These are phyloP conservation scores for Therioaphis trifolii DNA, from an alignment of 2,888 invertebrate genomes.

Conservation along the genomic window DNA sequence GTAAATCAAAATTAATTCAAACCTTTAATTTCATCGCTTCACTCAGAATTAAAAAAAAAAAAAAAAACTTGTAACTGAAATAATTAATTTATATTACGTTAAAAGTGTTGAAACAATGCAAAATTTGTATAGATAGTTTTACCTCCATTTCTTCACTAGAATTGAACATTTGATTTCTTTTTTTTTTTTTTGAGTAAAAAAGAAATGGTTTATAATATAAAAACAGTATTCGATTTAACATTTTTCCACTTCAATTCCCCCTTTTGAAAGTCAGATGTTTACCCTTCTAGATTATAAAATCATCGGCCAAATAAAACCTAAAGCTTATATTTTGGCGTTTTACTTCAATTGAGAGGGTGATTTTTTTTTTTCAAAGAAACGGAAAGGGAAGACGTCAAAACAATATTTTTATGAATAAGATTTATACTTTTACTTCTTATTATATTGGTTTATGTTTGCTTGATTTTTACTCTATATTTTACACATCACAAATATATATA, in stretches of 20 bases:
- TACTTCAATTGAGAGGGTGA: conserved; percentile 44
- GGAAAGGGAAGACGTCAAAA: conserved; percentile 17
- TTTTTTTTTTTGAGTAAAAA: not conserved
- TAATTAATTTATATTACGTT: no score
- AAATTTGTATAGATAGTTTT: not conserved
- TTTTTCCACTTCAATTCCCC: conserved; percentile 51
- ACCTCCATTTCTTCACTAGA: not conserved
- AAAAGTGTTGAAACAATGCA: no score
- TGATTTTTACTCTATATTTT: not conserved
- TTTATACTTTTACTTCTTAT: not conserved
- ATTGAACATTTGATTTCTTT: not conserved
- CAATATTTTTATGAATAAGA: conserved; percentile 37
- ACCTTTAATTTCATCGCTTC: no score
- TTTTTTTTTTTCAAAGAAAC: conserved; percentile 13
- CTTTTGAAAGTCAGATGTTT: conserved; percentile 54
- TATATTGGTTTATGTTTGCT: not conserved
- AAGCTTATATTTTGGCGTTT: conserved; percentile 41
- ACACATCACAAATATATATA: no score
- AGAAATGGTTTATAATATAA: conserved; percentile 15
- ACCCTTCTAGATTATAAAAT: conserved; percentile 56
- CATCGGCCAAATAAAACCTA: conserved; percentile 48
- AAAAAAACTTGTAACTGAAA: no score
- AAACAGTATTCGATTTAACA: conserved; percentile 46
- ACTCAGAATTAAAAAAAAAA: no score
- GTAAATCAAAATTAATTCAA: no score